phyloP scores from a whole-genome alignment of 1,140 invertebrate species.

The Andrena cerasifolii region DNA sequence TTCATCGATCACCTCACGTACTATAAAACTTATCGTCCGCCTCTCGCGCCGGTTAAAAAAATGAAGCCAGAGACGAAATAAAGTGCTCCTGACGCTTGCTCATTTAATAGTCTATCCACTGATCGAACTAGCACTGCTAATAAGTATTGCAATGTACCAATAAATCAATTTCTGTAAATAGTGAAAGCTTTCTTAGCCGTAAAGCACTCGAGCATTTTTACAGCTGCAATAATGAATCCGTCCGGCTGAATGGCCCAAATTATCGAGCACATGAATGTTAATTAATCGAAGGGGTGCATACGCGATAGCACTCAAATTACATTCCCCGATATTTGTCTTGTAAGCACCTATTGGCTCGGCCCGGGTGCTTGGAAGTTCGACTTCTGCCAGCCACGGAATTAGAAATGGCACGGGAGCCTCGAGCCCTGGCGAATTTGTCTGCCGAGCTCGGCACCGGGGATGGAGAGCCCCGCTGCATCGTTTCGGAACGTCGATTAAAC shows the following conservation, averaged over 20 bases:
- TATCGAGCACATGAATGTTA: conserved; percentile 1
- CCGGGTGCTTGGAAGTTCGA: conserved; percentile 23
- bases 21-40: conserved; percentile 47
- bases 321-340: conserved; percentile 58
- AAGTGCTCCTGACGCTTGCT: not conserved
- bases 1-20: conserved; percentile 56
- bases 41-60: conserved; percentile 21
- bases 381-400: conserved; percentile 45
- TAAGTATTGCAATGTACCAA: not conserved
- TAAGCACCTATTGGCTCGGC: conserved; percentile 36
- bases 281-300: conserved; percentile 47
- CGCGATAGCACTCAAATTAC: conserved; percentile 51
- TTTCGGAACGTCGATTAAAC: conserved; percentile 25
- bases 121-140: too few species aligned
- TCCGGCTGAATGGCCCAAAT: not conserved
- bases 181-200: too few species aligned
- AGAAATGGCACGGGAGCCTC: conserved; percentile 51
- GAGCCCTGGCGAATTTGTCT: conserved; percentile 28
- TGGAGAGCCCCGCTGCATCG: conserved; percentile 15
- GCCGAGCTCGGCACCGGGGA: conserved; percentile 40
- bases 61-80: not conserved
- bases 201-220: too few species aligned
- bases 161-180: not conserved
- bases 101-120: not conserved
- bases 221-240: too few species aligned